Percentiles rank a stretch among this genome's conserved stretches.
These are phyloP conservation scores for Drosophila formosana DNA, from an alignment of 2,888 invertebrate genomes.

Conservation along the genomic window DNA sequence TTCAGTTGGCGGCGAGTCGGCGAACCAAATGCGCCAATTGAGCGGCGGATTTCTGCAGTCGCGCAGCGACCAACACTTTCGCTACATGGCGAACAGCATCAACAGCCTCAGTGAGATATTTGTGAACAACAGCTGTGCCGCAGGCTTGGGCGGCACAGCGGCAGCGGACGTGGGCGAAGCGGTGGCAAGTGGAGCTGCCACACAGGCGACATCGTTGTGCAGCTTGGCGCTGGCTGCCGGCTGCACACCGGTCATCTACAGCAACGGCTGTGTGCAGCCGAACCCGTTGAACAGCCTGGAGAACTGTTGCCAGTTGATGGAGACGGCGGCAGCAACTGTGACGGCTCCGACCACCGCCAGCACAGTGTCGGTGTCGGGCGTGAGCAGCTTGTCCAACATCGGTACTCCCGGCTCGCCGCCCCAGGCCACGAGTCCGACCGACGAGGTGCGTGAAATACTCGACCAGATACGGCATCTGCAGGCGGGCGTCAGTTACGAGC, in stretches of 20 bases:
- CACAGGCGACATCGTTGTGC: conserved; percentile 61
- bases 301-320: conserved; percentile 82
- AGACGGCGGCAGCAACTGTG: conserved; percentile 4
- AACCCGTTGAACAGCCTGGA: conserved; percentile 83
- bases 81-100: conserved; percentile 83
- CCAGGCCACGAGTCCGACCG: conserved; percentile 92
- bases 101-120: conserved; percentile 85
- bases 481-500: conserved; percentile 85
- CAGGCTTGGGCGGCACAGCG: conserved; percentile 42
- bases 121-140: conserved; percentile 83
- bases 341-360: conserved; percentile 82
- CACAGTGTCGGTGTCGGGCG: conserved; percentile 89
- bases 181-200: conserved; percentile 38
- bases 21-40: conserved; percentile 10
- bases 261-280: conserved; percentile 77
- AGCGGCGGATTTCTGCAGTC: conserved; percentile 78
- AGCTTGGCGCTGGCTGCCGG: conserved; percentile 64
- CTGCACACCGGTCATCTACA: conserved; percentile 73
- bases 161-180: conserved; percentile 20
- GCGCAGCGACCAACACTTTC: conserved; percentile 85
- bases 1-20: conserved; percentile 47
- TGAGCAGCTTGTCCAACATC: conserved; percentile 89
- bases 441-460: conserved; percentile 90
- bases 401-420: conserved; percentile 91
- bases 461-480: conserved; percentile 89